phyloP scores from a whole-genome alignment of 2,888 invertebrate genomes.

The Tenodera sinensis region DNA sequence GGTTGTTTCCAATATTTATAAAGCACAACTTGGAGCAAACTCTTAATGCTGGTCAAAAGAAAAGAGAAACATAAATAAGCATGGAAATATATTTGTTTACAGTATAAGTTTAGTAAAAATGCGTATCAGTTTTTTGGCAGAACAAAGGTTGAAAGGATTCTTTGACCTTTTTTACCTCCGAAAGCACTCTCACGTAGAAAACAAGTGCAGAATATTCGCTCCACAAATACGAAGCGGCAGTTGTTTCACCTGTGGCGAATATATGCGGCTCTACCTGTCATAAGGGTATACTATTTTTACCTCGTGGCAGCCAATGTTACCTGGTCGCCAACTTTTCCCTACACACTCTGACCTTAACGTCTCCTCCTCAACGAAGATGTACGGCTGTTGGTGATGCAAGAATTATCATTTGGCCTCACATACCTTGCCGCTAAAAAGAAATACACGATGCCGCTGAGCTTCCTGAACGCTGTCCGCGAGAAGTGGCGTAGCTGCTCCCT shows the following conservation, averaged over 20 bases:
- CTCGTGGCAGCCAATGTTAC: neutral
- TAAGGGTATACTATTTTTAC: neutral
- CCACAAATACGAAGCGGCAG: neutral
- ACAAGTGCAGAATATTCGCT: too few species aligned
- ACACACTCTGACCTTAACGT: neutral
- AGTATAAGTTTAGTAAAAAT: too few species aligned
- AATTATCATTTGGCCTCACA: neutral
- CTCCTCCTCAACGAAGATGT: neutral
- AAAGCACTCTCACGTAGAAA: too few species aligned
- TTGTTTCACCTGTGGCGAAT: neutral
- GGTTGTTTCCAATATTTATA: too few species aligned
- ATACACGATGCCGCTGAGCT: neutral
- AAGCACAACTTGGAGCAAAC: too few species aligned
- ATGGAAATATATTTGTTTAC: too few species aligned
- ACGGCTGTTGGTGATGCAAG: neutral
- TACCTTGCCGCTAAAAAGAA: neutral
- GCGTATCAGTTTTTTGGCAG: too few species aligned
- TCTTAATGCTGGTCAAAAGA: too few species aligned
- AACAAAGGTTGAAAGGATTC: too few species aligned
- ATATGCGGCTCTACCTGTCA: neutral
- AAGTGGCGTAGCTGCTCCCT: neutral
- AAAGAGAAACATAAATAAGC: too few species aligned
- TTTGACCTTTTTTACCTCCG: too few species aligned
- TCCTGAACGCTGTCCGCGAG: neutral
- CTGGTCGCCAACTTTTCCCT: neutral